Percentiles rank a stretch among this genome's conserved stretches.
Evolutionary conservation across 2,888 invertebrate genomes (phyloP).

Genomic region (Nezara viridula): DNA sequence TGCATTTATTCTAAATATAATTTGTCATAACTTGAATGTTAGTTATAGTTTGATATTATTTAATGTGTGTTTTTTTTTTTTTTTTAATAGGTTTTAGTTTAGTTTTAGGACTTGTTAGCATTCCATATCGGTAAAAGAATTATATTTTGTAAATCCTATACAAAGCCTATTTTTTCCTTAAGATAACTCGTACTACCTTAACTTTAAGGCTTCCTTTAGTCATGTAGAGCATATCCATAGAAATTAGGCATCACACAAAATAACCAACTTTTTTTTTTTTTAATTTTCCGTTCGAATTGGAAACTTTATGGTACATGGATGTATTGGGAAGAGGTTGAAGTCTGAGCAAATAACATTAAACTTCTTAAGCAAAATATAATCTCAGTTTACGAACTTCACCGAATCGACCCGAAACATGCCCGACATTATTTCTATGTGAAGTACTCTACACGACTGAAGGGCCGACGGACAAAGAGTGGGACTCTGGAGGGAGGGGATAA

Average conservation of each 20-base stretch:
- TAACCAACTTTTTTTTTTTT: neutral
- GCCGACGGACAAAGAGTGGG: neutral
- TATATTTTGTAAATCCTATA: neutral
- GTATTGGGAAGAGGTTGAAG: conserved; percentile 16
- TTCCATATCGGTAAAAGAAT: neutral
- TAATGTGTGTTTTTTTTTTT: neutral
- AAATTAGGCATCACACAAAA: conserved; percentile 30
- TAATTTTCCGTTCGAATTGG: conserved; percentile 11
- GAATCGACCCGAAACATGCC: neutral
- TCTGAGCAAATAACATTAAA: conserved; percentile 17
- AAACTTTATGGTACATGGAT: neutral
- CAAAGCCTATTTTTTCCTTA: neutral
- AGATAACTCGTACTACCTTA: conserved; percentile 26
- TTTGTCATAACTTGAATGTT: neutral
- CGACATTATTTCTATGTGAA: neutral
- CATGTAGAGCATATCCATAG: conserved; percentile 13
- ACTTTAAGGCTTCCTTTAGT: conserved; percentile 2
- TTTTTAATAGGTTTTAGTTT: neutral
- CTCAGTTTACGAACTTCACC: conserved; percentile 21
- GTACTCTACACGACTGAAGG: conserved; percentile 7
- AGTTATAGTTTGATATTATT: neutral
- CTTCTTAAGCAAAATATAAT: conserved; percentile 7
- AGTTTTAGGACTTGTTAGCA: neutral
- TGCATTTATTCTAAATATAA: neutral
- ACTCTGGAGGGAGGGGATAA: neutral